A percentile compares a stretch with the other conserved stretches of the same genome.
Evolutionary conservation across 2,797 vertebrate genomes (phyloP).

Genomic region (Naso thynnoides): DNA sequence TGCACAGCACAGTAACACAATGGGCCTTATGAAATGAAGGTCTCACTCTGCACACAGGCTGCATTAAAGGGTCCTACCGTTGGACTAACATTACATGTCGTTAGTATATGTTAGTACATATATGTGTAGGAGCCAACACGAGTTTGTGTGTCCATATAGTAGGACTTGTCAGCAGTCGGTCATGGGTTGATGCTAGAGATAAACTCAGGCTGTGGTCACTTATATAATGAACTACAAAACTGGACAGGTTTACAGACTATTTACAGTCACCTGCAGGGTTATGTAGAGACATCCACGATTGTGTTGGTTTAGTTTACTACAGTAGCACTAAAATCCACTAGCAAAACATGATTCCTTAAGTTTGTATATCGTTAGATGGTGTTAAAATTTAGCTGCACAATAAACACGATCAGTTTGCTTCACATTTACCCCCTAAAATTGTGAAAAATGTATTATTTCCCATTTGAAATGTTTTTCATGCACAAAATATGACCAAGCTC

Average conservation of each 20-base stretch:
- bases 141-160: slow-evolving; percentile 20
- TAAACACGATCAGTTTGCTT: too few species aligned
- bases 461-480: neutral
- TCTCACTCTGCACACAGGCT: slow-evolving; percentile 27
- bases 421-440: neutral
- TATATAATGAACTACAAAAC: slow-evolving; percentile 47
- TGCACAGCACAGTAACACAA: slow-evolving; percentile 33
- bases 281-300: neutral
- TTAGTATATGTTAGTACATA: slow-evolving; percentile 26
- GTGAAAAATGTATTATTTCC: neutral
- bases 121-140: neutral
- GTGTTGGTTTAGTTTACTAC: neutral
- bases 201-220: slow-evolving; percentile 26
- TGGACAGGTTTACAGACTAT: slow-evolving; percentile 3
- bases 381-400: neutral
- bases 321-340: neutral
- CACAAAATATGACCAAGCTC: neutral
- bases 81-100: slow-evolving; percentile 22
- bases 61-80: slow-evolving; percentile 26
- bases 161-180: slow-evolving; percentile 40
- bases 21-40: slow-evolving; percentile 16
- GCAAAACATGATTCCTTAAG: neutral
- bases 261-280: slow-evolving; percentile 6
- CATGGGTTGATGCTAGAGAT: slow-evolving; percentile 45
- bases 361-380: neutral